These are phyloP conservation scores for Myxocyprinus asiaticus DNA, from an alignment of 2,113 vertebrate species.

Conservation along the genomic window DNA sequence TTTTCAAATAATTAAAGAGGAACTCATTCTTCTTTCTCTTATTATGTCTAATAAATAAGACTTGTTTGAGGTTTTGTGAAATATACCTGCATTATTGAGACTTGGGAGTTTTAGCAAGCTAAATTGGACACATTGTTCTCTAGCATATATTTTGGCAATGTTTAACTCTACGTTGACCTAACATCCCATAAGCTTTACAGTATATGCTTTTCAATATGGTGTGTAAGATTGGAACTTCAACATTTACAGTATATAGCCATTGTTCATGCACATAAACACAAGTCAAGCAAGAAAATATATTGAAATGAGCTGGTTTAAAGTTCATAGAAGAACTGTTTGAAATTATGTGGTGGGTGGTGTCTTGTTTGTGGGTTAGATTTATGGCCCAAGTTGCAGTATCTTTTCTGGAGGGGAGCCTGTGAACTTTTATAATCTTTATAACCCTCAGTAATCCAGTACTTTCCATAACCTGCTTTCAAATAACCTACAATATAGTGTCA, in stretches of 20 bases:
- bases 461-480: constrained; percentile 4
- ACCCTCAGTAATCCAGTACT: background rate
- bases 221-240: constrained; percentile 12
- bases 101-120: background rate
- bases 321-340: constrained; percentile 44
- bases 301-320: constrained; percentile 31
- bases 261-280: constrained; percentile 18
- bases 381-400: constrained; percentile 33
- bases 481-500: background rate
- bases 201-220: background rate
- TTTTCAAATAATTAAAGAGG: constrained; percentile 13
- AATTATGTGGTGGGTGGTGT: constrained; percentile 41
- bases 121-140: too few relatives aligned
- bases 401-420: constrained; percentile 24
- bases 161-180: background rate
- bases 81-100: constrained; percentile 6
- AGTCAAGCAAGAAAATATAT: constrained; percentile 30
- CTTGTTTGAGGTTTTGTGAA: background rate
- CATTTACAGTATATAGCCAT: background rate
- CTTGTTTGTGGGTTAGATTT: constrained; percentile 47
- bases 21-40: background rate
- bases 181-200: background rate
- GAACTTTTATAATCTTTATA: constrained; percentile 24
- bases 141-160: too few relatives aligned
- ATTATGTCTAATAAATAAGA: constrained; percentile 11